These are phyloP conservation scores for Sinelater perroti DNA, from an alignment of 2,888 invertebrate species.

Conservation along the genomic window DNA sequence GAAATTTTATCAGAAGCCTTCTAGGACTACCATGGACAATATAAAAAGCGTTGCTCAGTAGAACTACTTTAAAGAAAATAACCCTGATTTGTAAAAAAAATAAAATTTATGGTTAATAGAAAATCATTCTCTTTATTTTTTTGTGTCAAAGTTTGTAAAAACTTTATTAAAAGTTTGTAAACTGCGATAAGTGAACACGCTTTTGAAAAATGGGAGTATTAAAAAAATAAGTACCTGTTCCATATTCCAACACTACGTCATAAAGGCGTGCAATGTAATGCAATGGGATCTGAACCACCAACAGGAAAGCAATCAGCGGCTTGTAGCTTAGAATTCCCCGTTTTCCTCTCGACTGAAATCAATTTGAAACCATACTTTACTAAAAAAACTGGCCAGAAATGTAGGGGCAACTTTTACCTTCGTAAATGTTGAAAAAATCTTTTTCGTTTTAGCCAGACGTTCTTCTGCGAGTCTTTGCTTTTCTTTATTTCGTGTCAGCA, in stretches of 20 bases:
- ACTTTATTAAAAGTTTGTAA: too few relatives aligned
- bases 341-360: not conserved
- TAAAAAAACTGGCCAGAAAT: not conserved
- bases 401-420: not conserved
- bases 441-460: not conserved
- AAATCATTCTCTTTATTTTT: too few relatives aligned
- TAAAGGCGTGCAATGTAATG: not conserved
- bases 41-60: too few relatives aligned
- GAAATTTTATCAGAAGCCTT: too few relatives aligned
- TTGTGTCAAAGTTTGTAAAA: too few relatives aligned
- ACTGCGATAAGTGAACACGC: too few relatives aligned
- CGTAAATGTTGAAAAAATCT: not conserved
- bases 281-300: constrained; percentile 13
- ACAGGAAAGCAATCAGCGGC: constrained; percentile 6
- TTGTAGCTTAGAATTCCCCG: not conserved
- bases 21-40: too few relatives aligned
- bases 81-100: too few relatives aligned
- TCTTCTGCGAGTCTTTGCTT: not conserved
- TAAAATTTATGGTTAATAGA: too few relatives aligned
- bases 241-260: not conserved
- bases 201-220: too few relatives aligned
- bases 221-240: not conserved
- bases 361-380: not conserved
- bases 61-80: too few relatives aligned
- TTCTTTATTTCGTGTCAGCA: not conserved